A percentile compares a stretch with the other conserved stretches of the same genome.
phyloP scores from a whole-genome alignment of 2,797 vertebrate species.

The Rallus crepitans region DNA sequence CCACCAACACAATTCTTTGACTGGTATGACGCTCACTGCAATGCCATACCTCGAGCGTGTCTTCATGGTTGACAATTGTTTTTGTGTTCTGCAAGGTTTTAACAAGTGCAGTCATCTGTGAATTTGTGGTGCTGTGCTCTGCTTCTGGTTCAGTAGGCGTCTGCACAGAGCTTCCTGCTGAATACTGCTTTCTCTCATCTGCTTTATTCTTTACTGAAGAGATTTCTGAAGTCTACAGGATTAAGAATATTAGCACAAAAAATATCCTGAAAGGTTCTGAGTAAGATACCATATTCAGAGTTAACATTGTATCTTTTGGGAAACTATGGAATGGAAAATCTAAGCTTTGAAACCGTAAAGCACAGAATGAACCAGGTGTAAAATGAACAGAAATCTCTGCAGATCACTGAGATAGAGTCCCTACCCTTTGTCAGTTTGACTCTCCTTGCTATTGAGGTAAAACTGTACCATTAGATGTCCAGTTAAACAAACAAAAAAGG shows the following conservation, averaged over 20 bases:
- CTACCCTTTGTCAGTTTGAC: neutral
- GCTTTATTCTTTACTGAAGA: slow-evolving; percentile 80
- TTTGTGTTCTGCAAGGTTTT: slow-evolving; percentile 84
- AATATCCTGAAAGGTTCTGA: neutral
- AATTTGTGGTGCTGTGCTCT: slow-evolving; percentile 77
- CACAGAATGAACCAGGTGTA: neutral
- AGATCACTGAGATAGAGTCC: neutral
- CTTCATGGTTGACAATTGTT: slow-evolving; percentile 85
- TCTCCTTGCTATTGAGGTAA: neutral
- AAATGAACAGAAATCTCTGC: neutral
- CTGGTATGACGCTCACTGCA: neutral
- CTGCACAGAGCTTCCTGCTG: slow-evolving; percentile 74
- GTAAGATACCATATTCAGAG: neutral
- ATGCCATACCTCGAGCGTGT: slow-evolving; percentile 89
- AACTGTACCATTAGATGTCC: neutral
- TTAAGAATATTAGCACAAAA: slow-evolving; percentile 46
- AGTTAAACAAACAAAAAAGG: neutral
- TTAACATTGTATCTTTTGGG: neutral
- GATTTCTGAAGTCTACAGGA: slow-evolving; percentile 86
- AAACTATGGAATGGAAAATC: neutral
- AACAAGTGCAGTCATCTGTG: slow-evolving; percentile 77
- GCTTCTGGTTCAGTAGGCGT: slow-evolving; percentile 75
- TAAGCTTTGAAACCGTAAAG: neutral
- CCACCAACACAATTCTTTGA: slow-evolving; percentile 15
- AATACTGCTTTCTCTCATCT: slow-evolving; percentile 82